phyloP scores from a whole-genome alignment of 2,888 invertebrate species.

The Rhagonycha lutea region DNA sequence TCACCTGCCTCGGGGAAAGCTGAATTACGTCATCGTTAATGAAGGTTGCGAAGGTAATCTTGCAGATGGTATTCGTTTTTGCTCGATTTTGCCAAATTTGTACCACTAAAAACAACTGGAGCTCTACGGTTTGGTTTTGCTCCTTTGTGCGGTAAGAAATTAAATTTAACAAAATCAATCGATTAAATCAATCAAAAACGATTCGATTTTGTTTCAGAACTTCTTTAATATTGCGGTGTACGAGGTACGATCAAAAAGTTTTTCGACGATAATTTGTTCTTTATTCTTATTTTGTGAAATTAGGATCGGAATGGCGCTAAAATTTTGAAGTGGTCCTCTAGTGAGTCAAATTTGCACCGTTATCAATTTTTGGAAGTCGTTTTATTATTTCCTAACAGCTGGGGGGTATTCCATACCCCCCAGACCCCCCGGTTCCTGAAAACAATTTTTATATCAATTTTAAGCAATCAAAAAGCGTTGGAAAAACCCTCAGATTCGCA shows the following conservation, averaged over 20 bases:
- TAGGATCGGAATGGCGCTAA: no score
- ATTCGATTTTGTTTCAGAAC: not conserved
- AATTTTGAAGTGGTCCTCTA: no score
- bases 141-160: not conserved
- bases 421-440: no score
- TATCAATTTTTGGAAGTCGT: no score
- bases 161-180: not conserved
- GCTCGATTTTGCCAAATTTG: not conserved
- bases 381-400: no score
- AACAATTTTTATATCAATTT: no score
- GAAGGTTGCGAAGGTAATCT: not conserved
- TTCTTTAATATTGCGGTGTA: not conserved
- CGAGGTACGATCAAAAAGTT: not conserved
- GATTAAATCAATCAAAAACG: not conserved
- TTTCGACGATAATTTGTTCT: not conserved
- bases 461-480: no score
- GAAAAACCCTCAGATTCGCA: no score
- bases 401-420: no score
- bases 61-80: not conserved
- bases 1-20: not conserved
- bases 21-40: slow-evolving; percentile 10
- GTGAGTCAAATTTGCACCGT: no score
- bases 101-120: not conserved
- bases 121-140: not conserved
- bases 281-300: no score